Percentiles rank a stretch among this genome's conserved stretches.
Evolutionary conservation across 2,113 vertebrate genomes (phyloP).

Genomic region (Nettapus auritus): DNA sequence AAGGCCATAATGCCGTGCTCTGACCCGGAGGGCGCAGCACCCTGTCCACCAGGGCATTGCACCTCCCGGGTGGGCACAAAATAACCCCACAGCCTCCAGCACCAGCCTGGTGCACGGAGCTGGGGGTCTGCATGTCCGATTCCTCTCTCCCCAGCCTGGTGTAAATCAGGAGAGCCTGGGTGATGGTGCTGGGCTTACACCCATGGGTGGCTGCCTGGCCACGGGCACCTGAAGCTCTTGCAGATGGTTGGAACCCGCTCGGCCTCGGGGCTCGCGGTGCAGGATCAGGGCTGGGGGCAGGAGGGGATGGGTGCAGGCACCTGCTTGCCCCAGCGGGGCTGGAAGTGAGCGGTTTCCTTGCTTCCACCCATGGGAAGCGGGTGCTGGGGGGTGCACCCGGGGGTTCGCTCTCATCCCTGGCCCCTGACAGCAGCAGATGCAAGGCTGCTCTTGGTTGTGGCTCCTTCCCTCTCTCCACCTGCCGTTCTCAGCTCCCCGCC

Average conservation of each 20-base stretch:
- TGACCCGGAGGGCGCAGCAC: too few relatives aligned
- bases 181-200: background rate
- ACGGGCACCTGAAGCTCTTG: accelerated
- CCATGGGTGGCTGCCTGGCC: background rate
- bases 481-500: accelerated
- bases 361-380: background rate
- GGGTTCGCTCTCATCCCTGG: background rate
- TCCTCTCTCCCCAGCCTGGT: too few relatives aligned
- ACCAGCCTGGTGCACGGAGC: background rate
- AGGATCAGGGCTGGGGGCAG: background rate
- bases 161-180: too few relatives aligned
- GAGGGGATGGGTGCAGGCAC: background rate
- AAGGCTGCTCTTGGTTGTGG: background rate
- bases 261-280: background rate
- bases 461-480: background rate
- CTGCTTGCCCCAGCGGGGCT: accelerated
- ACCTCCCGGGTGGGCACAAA: background rate
- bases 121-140: background rate
- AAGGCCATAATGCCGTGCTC: too few relatives aligned
- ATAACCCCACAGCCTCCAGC: background rate
- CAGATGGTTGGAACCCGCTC: background rate
- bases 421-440: background rate
- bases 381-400: background rate
- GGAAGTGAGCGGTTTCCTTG: background rate
- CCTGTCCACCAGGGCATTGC: background rate